These are phyloP conservation scores for Antitype chi DNA, from an alignment of 2,888 invertebrate species.

Conservation along the genomic window DNA sequence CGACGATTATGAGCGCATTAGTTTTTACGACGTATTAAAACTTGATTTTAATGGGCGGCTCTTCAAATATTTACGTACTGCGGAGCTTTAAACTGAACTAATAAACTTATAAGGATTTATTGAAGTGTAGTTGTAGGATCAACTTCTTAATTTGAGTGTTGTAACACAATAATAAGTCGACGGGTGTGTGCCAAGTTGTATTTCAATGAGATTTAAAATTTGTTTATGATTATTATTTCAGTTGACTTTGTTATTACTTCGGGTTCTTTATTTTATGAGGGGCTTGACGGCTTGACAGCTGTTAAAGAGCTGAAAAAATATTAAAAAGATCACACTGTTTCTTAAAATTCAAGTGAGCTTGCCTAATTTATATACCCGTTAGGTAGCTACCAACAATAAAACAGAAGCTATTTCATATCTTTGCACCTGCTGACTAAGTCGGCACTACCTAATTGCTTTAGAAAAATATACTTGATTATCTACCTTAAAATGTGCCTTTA, in stretches of 20 bases:
- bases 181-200: conserved; percentile 48
- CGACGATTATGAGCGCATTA: conserved; percentile 83
- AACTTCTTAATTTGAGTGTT: conserved; percentile 60
- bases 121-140: conserved; percentile 55
- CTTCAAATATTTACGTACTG: conserved; percentile 83
- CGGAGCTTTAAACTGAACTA: conserved; percentile 75
- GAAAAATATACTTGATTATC: background rate
- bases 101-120: conserved; percentile 73
- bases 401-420: background rate
- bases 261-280: conserved; percentile 45
- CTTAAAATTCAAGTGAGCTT: conserved; percentile 7
- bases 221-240: conserved; percentile 54
- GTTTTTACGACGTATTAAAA: conserved; percentile 84
- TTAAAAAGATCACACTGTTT: conserved; percentile 13
- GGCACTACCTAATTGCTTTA: background rate
- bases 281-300: background rate
- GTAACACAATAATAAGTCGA: conserved; percentile 29
- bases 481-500: background rate
- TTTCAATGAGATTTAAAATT: conserved; percentile 55
- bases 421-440: background rate
- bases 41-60: conserved; percentile 82
- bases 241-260: conserved; percentile 50
- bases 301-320: conserved; percentile 29
- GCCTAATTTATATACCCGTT: background rate
- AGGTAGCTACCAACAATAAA: background rate